Evolutionary conservation across 1,140 invertebrate genomes (phyloP).

Genomic region (Drosophila novamexicana): DNA sequence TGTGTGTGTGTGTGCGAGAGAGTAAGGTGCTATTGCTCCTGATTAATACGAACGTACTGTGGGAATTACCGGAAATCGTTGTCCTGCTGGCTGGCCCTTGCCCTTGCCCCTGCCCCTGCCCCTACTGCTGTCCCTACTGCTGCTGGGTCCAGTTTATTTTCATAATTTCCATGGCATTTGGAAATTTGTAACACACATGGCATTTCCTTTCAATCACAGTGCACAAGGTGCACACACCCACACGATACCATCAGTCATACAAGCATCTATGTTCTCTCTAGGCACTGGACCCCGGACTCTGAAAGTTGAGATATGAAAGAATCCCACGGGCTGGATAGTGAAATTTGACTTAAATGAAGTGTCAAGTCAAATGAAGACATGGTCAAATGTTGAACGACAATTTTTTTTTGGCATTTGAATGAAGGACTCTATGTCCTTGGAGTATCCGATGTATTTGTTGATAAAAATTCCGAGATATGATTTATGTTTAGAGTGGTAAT

Average conservation of each 20-base stretch:
- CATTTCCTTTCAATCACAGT: slow-evolving; percentile 52
- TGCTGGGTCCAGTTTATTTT: slow-evolving; percentile 30
- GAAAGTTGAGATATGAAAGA: slow-evolving; percentile 20
- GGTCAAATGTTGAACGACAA: slow-evolving; percentile 13
- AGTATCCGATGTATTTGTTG: neutral
- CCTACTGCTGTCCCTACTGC: neutral
- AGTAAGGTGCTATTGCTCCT: slow-evolving; percentile 5
- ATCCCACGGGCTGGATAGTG: slow-evolving; percentile 37
- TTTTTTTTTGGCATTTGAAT: neutral
- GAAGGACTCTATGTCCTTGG: slow-evolving; percentile 24
- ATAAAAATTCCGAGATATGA: neutral
- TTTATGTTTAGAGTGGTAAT: neutral
- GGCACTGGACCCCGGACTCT: neutral
- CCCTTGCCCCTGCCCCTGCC: neutral
- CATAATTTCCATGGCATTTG: slow-evolving; percentile 53
- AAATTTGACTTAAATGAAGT: slow-evolving; percentile 9
- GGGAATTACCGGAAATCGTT: slow-evolving; percentile 51
- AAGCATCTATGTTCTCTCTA: neutral
- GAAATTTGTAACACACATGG: slow-evolving; percentile 78
- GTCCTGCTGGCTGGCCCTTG: slow-evolving; percentile 16
- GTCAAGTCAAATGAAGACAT: neutral
- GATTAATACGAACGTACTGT: slow-evolving; percentile 30
- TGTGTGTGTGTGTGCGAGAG: neutral
- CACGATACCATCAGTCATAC: slow-evolving; percentile 14
- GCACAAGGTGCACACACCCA: slow-evolving; percentile 41